phyloP scores from a whole-genome alignment of 2,113 vertebrate genomes.

The Melospiza melodia region DNA sequence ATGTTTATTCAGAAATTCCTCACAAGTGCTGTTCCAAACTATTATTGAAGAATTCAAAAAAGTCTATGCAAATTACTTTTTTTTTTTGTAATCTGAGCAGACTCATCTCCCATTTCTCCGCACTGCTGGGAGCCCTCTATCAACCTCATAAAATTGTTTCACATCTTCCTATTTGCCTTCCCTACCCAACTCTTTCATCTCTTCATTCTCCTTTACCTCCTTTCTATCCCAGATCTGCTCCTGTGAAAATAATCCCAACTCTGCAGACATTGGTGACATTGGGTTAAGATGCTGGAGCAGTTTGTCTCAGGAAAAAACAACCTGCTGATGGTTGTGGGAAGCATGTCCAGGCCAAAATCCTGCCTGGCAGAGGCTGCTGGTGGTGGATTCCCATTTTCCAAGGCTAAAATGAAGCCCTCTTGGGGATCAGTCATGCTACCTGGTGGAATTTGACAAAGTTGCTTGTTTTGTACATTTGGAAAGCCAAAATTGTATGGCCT shows the following conservation, averaged over 20 bases:
- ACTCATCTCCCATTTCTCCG: not conserved
- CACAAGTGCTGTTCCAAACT: not conserved
- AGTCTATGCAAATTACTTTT: not conserved
- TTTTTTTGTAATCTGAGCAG: not conserved
- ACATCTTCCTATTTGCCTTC: not conserved
- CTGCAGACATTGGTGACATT: accelerated
- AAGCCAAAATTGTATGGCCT: not conserved
- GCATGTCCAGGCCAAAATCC: not conserved
- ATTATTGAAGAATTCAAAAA: not conserved
- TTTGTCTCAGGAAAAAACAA: not conserved
- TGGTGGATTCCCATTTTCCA: not conserved
- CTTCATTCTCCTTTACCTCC: not conserved
- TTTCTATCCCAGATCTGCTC: not conserved
- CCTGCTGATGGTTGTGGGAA: not conserved
- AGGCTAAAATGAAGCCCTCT: not conserved
- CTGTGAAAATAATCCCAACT: not conserved
- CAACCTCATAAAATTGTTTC: not conserved
- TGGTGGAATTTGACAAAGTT: not conserved
- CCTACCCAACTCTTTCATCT: not conserved
- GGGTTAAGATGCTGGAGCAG: not conserved
- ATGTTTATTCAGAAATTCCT: not conserved
- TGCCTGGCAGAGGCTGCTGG: not conserved
- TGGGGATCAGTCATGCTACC: not conserved
- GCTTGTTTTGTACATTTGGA: not conserved
- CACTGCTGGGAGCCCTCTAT: not conserved